phyloP scores from a whole-genome alignment of 2,113 vertebrate species.

The Ptilorrhoa leucosticta region DNA sequence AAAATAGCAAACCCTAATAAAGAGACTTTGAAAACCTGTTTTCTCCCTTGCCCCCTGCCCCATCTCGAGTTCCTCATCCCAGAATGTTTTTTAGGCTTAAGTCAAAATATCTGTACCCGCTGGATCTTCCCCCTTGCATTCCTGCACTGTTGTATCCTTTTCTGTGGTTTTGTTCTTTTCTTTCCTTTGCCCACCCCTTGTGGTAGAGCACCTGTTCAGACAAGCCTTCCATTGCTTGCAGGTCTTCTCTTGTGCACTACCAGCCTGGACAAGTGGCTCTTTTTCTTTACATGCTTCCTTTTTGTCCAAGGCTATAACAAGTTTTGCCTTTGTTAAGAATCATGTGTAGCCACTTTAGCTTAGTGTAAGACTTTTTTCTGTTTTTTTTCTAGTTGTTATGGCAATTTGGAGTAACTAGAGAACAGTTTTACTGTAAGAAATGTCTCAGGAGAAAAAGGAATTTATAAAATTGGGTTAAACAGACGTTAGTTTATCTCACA shows the following conservation, averaged over 20 bases:
- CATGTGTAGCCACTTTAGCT: not conserved
- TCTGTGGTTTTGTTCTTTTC: not conserved
- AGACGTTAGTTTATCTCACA: not conserved
- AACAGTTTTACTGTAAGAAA: not conserved
- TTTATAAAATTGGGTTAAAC: not conserved
- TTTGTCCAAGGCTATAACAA: not conserved
- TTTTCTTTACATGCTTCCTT: not conserved
- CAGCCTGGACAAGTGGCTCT: not conserved
- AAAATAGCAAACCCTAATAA: not conserved
- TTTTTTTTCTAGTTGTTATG: not conserved
- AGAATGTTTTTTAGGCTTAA: not conserved
- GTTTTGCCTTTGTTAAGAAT: not conserved
- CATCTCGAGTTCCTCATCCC: not conserved
- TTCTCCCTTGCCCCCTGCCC: not conserved
- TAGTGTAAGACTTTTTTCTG: not conserved
- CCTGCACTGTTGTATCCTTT: not conserved
- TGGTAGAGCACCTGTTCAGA: not conserved
- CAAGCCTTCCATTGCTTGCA: not conserved
- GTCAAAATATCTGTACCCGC: not conserved
- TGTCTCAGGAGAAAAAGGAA: not conserved
- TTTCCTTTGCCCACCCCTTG: not conserved
- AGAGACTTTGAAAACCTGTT: not conserved
- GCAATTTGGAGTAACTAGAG: not conserved
- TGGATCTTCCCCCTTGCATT: not conserved
- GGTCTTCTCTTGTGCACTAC: not conserved